Conservation (phyloP, 1,140 invertebrate species). For the Diorhabda sublineata region DNA sequence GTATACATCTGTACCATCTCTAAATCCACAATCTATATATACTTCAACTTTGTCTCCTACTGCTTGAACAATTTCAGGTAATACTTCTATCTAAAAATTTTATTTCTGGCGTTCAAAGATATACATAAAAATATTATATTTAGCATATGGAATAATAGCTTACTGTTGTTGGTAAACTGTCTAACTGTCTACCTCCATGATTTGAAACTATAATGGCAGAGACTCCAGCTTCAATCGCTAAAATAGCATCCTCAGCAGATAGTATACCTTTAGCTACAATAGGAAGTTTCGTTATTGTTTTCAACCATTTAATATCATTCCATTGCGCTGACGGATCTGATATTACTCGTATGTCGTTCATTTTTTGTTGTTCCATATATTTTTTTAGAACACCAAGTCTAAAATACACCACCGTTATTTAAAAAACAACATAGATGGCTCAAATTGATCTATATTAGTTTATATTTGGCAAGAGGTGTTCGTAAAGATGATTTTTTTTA, state of each 20-base stretch:
- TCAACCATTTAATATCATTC: conserved; percentile 82
- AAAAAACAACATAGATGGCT: background rate
- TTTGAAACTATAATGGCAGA: conserved; percentile 84
- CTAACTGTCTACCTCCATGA: conserved; percentile 86
- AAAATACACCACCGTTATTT: conserved; percentile 68
- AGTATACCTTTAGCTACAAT: conserved; percentile 90
- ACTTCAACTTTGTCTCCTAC: conserved; percentile 71
- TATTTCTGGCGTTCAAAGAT: too few species aligned
- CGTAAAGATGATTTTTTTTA: too few species aligned
- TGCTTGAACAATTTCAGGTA: conserved; percentile 76
- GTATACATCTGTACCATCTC: conserved; percentile 81
- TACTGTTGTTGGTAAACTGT: conserved; percentile 78
- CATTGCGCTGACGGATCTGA: conserved; percentile 79
- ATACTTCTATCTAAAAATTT: conserved; percentile 71
- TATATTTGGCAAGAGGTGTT: too few species aligned
- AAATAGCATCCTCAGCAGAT: conserved; percentile 78
- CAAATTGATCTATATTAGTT: too few species aligned
- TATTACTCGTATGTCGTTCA: conserved; percentile 63
- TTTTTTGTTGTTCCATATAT: conserved; percentile 51
- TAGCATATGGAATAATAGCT: background rate
- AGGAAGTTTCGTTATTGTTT: conserved; percentile 74
- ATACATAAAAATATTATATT: too few species aligned
- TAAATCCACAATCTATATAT: conserved; percentile 85
- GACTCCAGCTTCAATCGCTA: conserved; percentile 70
- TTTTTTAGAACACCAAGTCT: conserved; percentile 53